Conservation (phyloP, 2,888 invertebrate species). For the Ischnus inquisitorius region DNA sequence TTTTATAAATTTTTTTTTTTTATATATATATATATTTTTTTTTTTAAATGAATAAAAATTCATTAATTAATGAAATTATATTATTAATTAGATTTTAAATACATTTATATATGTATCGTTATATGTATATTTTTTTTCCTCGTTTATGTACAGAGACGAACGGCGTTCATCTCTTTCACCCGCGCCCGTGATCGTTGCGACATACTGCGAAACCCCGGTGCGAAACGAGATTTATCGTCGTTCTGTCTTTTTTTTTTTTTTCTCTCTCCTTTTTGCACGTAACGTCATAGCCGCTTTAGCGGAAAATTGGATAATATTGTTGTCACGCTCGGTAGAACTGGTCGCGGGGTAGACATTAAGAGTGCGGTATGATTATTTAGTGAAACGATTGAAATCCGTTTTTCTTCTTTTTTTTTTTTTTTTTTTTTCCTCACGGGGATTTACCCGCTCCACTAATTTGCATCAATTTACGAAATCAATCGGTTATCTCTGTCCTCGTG, state of each 20-base stretch:
- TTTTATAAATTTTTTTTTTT: no score
- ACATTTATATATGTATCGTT: no score
- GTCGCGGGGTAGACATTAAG: constrained; percentile 3
- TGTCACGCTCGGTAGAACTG: constrained; percentile 70
- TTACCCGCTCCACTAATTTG: constrained; percentile 3
- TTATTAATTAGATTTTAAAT: no score
- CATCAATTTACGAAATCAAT: constrained; percentile 6
- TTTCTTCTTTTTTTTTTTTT: no score
- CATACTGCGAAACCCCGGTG: constrained; percentile 33
- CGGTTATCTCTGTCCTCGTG: neutral
- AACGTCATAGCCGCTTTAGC: constrained; percentile 21
- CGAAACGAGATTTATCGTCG: constrained; percentile 10
- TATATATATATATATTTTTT: no score
- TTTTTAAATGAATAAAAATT: no score
- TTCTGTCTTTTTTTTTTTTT: constrained; percentile 4
- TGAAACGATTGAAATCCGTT: neutral
- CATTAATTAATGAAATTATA: no score
- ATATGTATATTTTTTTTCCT: no score
- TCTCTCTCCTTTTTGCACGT: constrained; percentile 19
- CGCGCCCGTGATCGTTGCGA: constrained; percentile 52
- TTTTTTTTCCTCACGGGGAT: constrained; percentile 28
- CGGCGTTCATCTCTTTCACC: constrained; percentile 37
- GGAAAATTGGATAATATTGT: constrained; percentile 70
- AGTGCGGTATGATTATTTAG: constrained; percentile 16
- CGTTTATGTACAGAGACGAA: constrained; percentile 1